Conservation (phyloP, 2,888 invertebrate species). For the Polia nebulosa region DNA sequence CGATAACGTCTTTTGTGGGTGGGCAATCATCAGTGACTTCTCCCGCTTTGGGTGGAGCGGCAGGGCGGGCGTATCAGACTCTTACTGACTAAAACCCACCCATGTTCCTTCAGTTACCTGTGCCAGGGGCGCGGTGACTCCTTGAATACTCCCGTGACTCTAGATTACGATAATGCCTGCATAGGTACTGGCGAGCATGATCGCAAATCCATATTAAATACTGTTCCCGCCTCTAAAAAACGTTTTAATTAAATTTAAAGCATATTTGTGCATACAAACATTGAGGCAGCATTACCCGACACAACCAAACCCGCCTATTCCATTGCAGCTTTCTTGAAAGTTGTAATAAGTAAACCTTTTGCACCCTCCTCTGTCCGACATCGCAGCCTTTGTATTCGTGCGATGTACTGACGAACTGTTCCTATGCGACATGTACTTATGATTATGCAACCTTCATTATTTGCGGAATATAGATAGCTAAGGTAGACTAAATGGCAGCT, state of each 20-base stretch:
- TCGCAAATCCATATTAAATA: too few relatives aligned
- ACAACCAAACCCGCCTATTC: neutral
- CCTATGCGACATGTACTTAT: slow-evolving; percentile 27
- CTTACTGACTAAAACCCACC: too few relatives aligned
- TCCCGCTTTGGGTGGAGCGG: too few relatives aligned
- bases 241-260: neutral
- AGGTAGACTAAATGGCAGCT: slow-evolving; percentile 34
- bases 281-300: neutral
- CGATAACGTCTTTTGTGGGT: too few relatives aligned
- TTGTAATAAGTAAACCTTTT: slow-evolving; percentile 35
- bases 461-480: slow-evolving; percentile 50
- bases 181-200: too few relatives aligned
- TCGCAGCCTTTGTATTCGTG: slow-evolving; percentile 35
- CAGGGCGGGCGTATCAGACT: too few relatives aligned
- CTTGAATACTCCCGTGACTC: too few relatives aligned
- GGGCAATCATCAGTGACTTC: too few relatives aligned
- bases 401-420: slow-evolving; percentile 22
- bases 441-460: slow-evolving; percentile 53
- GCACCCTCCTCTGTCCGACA: neutral
- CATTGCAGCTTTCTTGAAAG: neutral
- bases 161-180: too few relatives aligned
- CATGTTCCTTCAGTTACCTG: too few relatives aligned
- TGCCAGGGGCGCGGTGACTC: too few relatives aligned
- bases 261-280: too few relatives aligned
- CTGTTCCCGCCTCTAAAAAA: neutral